A percentile compares a stretch with the other conserved stretches of the same genome.
These are phyloP conservation scores for Pedionomus torquatus DNA, from an alignment of 2,113 vertebrate species.

Conservation along the genomic window DNA sequence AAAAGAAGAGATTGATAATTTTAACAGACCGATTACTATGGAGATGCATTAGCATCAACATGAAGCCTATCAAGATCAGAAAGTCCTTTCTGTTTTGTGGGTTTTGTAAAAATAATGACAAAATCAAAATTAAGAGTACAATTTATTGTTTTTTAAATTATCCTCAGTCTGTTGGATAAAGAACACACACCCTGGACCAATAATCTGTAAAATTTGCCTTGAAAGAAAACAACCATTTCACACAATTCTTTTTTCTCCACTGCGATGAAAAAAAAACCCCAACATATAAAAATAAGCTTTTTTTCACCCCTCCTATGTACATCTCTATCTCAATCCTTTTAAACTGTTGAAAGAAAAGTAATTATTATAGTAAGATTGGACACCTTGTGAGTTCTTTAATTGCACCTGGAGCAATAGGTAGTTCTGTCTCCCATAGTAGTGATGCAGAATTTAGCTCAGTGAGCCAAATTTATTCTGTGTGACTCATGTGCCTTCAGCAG, in stretches of 20 bases:
- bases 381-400: constrained; percentile 5
- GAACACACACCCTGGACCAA: background rate
- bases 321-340: background rate
- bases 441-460: constrained; percentile 9
- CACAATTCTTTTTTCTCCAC: background rate
- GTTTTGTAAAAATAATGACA: background rate
- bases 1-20: background rate
- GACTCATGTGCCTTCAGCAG: constrained; percentile 30
- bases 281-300: background rate
- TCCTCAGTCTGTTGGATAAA: background rate
- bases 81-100: background rate
- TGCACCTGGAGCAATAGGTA: background rate
- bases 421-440: background rate
- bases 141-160: background rate
- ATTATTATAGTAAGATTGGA: background rate
- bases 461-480: constrained; percentile 12
- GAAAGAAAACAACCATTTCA: background rate
- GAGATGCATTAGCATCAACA: background rate
- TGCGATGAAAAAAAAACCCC: background rate
- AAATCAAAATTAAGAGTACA: background rate
- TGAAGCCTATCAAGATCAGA: background rate
- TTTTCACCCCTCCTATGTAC: background rate
- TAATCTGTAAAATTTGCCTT: background rate
- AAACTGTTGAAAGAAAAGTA: constrained; percentile 1
- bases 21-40: background rate